phyloP scores from a whole-genome alignment of 35 echinoderm and acorn worm genomes.

The Strongylocentrotus purpuratus region DNA sequence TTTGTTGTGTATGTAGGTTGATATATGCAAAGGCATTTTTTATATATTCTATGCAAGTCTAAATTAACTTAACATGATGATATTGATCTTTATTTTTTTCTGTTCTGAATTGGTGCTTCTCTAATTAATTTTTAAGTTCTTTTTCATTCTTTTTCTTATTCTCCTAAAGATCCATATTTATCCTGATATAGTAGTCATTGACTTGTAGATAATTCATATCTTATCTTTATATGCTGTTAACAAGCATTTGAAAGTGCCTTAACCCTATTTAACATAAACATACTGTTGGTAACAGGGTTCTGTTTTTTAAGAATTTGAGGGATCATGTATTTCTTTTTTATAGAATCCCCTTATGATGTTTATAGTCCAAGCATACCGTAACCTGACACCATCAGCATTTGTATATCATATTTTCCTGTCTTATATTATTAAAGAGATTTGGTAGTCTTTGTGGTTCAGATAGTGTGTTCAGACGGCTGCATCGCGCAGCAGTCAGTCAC shows the following conservation, averaged over 20 bases:
- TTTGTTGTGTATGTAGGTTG: constrained; percentile 30
- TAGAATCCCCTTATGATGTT: neutral
- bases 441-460: neutral
- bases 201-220: neutral
- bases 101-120: constrained; percentile 32
- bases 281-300: neutral
- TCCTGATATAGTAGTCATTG: neutral
- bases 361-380: neutral
- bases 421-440: neutral
- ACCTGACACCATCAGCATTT: constrained; percentile 1
- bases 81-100: constrained; percentile 21
- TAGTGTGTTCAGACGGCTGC: neutral
- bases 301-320: neutral
- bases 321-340: neutral
- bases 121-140: neutral
- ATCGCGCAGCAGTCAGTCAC: neutral
- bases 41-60: constrained; percentile 55
- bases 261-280: neutral
- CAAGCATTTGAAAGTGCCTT: neutral
- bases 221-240: neutral
- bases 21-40: constrained; percentile 53
- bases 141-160: neutral
- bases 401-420: neutral
- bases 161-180: neutral
- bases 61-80: constrained; percentile 22